Evolutionary conservation across 2,888 invertebrate species (phyloP).

Genomic region (Apodemia mormo): DNA sequence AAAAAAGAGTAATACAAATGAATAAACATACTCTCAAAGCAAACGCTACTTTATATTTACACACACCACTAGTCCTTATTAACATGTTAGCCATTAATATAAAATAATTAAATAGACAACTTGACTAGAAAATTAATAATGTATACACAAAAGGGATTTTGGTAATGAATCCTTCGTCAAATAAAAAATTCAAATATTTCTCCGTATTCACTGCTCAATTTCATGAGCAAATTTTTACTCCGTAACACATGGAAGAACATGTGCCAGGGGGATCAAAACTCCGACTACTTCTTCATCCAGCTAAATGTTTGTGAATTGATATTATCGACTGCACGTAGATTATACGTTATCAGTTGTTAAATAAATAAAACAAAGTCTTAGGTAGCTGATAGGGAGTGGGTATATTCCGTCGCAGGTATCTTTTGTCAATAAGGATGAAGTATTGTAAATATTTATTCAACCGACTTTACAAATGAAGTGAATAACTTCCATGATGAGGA

Average conservation of each 20-base stretch:
- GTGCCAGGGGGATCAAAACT: neutral
- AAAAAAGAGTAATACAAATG: slow-evolving; percentile 58
- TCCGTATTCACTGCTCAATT: slow-evolving; percentile 57
- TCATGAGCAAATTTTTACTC: slow-evolving; percentile 49
- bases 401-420: slow-evolving; percentile 32
- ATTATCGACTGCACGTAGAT: slow-evolving; percentile 47
- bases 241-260: slow-evolving; percentile 40
- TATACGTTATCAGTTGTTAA: slow-evolving; percentile 38
- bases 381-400: slow-evolving; percentile 37
- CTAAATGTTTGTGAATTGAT: slow-evolving; percentile 54
- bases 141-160: neutral
- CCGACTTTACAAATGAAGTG: slow-evolving; percentile 9
- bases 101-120: slow-evolving; percentile 38
- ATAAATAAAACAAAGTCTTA: slow-evolving; percentile 54
- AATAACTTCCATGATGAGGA: slow-evolving; percentile 10
- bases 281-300: slow-evolving; percentile 46
- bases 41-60: slow-evolving; percentile 53
- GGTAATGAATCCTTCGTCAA: slow-evolving; percentile 53
- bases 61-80: slow-evolving; percentile 64
- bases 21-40: slow-evolving; percentile 59
- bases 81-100: slow-evolving; percentile 68
- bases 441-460: neutral
- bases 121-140: slow-evolving; percentile 35
- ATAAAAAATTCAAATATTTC: slow-evolving; percentile 69
- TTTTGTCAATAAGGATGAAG: slow-evolving; percentile 20